Percentiles rank a stretch among this genome's conserved stretches.
These are phyloP conservation scores for Serripes groenlandicus DNA, from an alignment of 2,888 invertebrate species.

Conservation along the genomic window DNA sequence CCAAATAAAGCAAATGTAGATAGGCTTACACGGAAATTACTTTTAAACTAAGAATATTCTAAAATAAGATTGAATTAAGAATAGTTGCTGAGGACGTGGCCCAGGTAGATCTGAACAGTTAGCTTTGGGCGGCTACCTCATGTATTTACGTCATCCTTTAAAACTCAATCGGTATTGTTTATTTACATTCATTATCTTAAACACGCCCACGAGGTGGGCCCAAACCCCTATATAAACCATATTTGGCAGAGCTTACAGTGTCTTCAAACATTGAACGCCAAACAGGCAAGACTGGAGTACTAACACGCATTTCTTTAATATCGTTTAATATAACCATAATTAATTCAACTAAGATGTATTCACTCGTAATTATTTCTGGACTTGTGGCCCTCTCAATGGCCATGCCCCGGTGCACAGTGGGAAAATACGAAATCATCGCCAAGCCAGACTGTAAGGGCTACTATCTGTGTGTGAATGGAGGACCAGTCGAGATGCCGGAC, in stretches of 20 bases:
- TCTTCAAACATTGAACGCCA: background rate
- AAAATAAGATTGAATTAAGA: no score
- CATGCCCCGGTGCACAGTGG: constrained; percentile 29
- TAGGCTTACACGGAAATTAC: no score
- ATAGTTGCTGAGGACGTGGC: no score
- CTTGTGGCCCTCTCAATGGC: background rate
- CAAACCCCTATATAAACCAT: constrained; percentile 2
- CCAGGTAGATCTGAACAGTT: no score
- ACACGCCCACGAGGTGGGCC: constrained; percentile 18
- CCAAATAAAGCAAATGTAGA: no score
- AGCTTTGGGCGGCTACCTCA: constrained; percentile 9
- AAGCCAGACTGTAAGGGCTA: constrained; percentile 59
- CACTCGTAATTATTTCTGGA: background rate
- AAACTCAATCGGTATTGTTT: constrained; percentile 12
- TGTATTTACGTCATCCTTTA: constrained; percentile 18
- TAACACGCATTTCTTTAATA: no score
- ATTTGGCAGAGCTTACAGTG: background rate
- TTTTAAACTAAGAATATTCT: no score
- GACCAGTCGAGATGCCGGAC: constrained; percentile 62
- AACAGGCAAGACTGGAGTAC: background rate
- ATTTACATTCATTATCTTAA: constrained; percentile 6
- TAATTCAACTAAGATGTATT: background rate
- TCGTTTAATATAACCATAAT: background rate
- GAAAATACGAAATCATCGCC: constrained; percentile 42
- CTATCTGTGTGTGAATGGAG: constrained; percentile 53